These are phyloP conservation scores for Eristalis intricaria DNA, from an alignment of 2,888 invertebrate species.

Conservation along the genomic window DNA sequence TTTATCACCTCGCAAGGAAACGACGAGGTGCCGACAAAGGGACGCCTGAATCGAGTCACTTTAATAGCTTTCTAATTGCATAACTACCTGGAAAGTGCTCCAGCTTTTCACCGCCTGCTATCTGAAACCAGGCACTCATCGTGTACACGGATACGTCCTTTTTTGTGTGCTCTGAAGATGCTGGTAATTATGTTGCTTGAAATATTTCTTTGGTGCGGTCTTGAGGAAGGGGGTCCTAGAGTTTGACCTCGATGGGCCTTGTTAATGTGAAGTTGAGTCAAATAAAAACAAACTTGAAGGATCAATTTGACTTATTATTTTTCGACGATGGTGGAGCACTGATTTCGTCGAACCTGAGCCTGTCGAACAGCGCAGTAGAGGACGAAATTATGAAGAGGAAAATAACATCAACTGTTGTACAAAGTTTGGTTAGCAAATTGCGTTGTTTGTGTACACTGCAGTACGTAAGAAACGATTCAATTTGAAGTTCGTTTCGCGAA, in stretches of 20 bases:
- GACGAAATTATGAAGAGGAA: too few relatives aligned
- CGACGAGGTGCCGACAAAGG: constrained; percentile 4
- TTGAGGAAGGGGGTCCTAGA: neutral
- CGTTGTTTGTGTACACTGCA: too few relatives aligned
- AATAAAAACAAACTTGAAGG: neutral
- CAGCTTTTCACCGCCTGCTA: neutral
- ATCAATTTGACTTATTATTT: neutral
- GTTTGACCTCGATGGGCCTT: neutral
- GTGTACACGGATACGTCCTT: neutral
- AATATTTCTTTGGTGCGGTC: neutral
- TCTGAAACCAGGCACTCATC: neutral
- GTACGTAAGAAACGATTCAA: too few relatives aligned
- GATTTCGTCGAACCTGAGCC: too few relatives aligned
- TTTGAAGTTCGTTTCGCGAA: too few relatives aligned
- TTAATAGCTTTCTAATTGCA: constrained; percentile 60
- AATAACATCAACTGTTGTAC: too few relatives aligned
- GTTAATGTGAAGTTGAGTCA: neutral
- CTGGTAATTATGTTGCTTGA: constrained; percentile 9
- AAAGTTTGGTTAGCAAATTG: too few relatives aligned
- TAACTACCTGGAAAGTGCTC: constrained; percentile 51
- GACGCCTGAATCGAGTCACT: constrained; percentile 17
- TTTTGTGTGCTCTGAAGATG: neutral
- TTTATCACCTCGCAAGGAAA: constrained; percentile 8
- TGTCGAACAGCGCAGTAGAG: too few relatives aligned
- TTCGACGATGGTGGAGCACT: neutral